Percentiles rank a stretch among this genome's conserved stretches.
Conservation (phyloP, 2,888 invertebrate species). For the Trissolcus brochymenae region DNA sequence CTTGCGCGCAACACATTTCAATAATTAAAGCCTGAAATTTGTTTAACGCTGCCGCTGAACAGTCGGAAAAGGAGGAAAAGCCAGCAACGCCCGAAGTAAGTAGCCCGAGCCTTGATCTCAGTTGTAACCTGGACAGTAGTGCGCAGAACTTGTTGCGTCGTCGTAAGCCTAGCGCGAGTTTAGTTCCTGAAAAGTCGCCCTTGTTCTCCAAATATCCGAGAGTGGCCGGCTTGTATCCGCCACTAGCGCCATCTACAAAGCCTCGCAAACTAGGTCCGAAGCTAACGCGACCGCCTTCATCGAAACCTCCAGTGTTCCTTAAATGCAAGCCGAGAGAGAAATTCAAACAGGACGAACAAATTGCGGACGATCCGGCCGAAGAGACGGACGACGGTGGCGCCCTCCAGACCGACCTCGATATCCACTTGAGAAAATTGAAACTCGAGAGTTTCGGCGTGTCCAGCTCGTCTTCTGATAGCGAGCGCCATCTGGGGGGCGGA, state of each 20-base stretch:
- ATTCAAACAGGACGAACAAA: constrained; percentile 23
- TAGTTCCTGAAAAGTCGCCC: constrained; percentile 37
- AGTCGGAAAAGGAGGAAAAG: constrained; percentile 73
- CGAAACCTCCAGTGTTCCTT: constrained; percentile 66
- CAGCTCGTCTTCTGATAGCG: constrained; percentile 57
- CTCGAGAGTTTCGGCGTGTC: constrained; percentile 62
- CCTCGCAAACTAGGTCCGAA: constrained; percentile 47
- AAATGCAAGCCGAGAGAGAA: constrained; percentile 66
- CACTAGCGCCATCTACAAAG: constrained; percentile 48
- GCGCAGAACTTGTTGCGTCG: constrained; percentile 68
- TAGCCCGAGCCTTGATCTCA: constrained; percentile 66
- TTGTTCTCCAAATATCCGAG: constrained; percentile 68
- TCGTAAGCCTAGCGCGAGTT: constrained; percentile 53
- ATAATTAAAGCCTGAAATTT: constrained; percentile 65
- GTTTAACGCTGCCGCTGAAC: constrained; percentile 68
- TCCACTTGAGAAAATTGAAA: constrained; percentile 68
- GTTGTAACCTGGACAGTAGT: constrained; percentile 63
- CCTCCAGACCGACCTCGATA: constrained; percentile 68
- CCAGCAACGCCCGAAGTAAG: constrained; percentile 73
- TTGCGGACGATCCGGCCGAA: background rate
- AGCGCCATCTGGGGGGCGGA: constrained; percentile 37
- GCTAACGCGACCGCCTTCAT: constrained; percentile 61
- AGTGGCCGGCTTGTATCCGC: constrained; percentile 66
- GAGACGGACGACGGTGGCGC: constrained; percentile 17
- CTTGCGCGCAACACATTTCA: constrained; percentile 9